Evolutionary conservation across 1,140 invertebrate genomes (phyloP).

Genomic region (Rhopalosiphum maidis): DNA sequence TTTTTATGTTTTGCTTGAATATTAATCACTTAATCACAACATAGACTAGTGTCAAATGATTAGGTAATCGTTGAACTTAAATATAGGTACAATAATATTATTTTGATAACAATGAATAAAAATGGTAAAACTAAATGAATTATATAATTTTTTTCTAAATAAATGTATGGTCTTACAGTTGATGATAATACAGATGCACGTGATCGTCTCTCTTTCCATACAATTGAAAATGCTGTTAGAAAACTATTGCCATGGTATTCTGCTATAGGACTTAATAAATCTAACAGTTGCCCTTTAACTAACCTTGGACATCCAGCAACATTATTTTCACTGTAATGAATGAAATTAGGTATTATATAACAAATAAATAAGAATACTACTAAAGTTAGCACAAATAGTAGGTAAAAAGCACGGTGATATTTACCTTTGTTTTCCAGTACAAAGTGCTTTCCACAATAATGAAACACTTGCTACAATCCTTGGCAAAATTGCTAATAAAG

Average conservation of each 20-base stretch:
- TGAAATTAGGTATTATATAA: background rate
- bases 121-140: background rate
- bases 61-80: background rate
- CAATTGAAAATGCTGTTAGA: conserved; percentile 83
- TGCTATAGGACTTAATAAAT: conserved; percentile 87
- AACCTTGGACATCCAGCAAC: conserved; percentile 71
- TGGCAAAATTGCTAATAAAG: conserved; percentile 80
- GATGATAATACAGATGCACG: conserved; percentile 58
- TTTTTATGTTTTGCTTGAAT: background rate
- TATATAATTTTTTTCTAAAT: background rate
- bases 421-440: conserved; percentile 66
- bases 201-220: conserved; percentile 80
- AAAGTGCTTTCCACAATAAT: conserved; percentile 79
- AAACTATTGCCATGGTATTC: conserved; percentile 85
- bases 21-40: too few relatives aligned
- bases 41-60: too few relatives aligned
- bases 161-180: conserved; percentile 21
- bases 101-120: background rate
- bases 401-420: background rate
- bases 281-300: conserved; percentile 80
- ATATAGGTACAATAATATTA: background rate
- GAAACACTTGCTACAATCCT: conserved; percentile 81
- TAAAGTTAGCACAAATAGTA: background rate
- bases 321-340: conserved; percentile 56
- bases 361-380: background rate